Evolutionary conservation across 2,888 invertebrate species (phyloP).

Genomic region (Drosophila nigricruria): DNA sequence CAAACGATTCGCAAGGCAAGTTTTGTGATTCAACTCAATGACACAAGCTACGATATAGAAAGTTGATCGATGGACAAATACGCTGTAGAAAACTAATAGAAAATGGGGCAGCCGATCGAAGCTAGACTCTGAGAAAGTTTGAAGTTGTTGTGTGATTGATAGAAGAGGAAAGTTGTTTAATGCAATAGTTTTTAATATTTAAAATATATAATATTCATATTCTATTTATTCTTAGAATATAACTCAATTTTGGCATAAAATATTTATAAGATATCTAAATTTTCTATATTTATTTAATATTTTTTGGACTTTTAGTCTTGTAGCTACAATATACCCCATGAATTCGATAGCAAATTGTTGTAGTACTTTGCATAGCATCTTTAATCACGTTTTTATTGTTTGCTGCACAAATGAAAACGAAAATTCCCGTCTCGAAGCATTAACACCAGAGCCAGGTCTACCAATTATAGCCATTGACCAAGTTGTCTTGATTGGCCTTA

Average conservation of each 20-base stretch:
- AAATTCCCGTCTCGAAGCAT: constrained; percentile 47
- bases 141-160: background rate
- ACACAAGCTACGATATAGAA: constrained; percentile 17
- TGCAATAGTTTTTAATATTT: background rate
- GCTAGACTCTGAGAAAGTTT: background rate
- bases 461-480: constrained; percentile 78
- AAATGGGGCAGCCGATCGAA: background rate
- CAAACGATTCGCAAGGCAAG: constrained; percentile 60
- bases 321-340: constrained; percentile 20
- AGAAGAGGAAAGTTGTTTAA: background rate
- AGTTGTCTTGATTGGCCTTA: constrained; percentile 79
- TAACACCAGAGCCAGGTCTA: constrained; percentile 45
- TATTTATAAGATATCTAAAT: no score
- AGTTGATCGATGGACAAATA: constrained; percentile 36
- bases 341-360: constrained; percentile 37
- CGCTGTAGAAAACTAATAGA: constrained; percentile 21
- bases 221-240: no score
- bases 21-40: constrained; percentile 46
- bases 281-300: background rate
- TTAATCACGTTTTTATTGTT: constrained; percentile 81
- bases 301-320: background rate
- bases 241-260: no score
- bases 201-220: no score
- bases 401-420: constrained; percentile 68
- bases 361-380: constrained; percentile 72